Evolutionary conservation across 2,113 vertebrate species (phyloP).

Genomic region (Cygnus buccinator): DNA sequence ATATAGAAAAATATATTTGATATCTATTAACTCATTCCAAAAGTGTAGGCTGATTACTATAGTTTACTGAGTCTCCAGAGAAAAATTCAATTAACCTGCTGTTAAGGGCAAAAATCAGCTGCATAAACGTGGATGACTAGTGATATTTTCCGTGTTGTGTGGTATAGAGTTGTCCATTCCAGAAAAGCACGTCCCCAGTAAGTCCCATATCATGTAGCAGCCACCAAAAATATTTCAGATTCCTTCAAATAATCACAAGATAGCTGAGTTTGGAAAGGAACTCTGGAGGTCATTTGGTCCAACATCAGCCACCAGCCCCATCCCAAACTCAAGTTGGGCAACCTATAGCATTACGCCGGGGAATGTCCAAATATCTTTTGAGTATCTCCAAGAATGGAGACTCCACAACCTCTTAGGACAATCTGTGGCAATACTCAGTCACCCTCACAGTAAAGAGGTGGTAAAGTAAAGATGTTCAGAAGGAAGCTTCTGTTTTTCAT

Average conservation of each 20-base stretch:
- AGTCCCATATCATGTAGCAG: not conserved
- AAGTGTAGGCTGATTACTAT: not conserved
- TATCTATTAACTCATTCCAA: not conserved
- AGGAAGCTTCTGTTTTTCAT: not conserved
- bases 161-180: not conserved
- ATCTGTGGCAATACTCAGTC: not conserved
- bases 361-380: not conserved
- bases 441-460: not conserved
- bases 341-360: not conserved
- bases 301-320: too few relatives aligned
- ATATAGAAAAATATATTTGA: not conserved
- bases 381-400: not conserved
- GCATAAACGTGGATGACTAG: not conserved
- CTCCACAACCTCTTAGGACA: not conserved
- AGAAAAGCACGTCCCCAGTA: not conserved
- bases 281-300: not conserved
- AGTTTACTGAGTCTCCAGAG: not conserved
- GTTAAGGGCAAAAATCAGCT: not conserved
- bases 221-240: not conserved
- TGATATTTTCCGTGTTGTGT: not conserved
- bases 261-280: not conserved
- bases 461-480: not conserved
- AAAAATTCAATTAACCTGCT: not conserved
- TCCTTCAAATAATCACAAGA: not conserved
- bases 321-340: not conserved